Evolutionary conservation across 2,888 invertebrate genomes (phyloP), one percentile per base, ranked within the genome.

Genomic region (Drosophila prolongata): DNA sequence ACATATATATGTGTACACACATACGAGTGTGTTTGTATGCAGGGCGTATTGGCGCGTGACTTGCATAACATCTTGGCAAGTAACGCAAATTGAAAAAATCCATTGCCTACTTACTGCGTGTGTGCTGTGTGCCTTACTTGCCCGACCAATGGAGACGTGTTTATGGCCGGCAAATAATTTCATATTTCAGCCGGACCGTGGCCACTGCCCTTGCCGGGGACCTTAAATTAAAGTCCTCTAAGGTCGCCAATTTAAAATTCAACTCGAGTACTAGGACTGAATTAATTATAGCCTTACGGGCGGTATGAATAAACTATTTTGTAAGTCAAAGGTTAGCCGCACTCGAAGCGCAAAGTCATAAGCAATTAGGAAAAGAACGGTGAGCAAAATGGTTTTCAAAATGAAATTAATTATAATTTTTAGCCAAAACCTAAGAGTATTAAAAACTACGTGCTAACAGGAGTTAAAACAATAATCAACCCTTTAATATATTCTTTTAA

Each of bases 51-150:
- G 76, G 69, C 64, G 72, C 83, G 83, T 83, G 83, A 87, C 83
- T 81, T 78, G 87, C 84, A 79, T 84, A 71, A 73, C 76, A 73
- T 84, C 66, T 67, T 70, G 74, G 37, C 46, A 37, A 69, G 75
- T 58, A 74, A 75, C 60, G 81, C 67, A 84, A 83, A 83, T 83
- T 83, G 83, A 83, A 87, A 83, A 84, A 86, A 87, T 75, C 68
- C 76, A 74, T 77, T 79, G 80, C 81, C 81, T 70, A 80, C 79
- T 80, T 83, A 71, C 75, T 50, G 65, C 57, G 68, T 46, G 59
- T 42, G 58, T 66, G 44, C 24, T 24, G 24, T 42, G 58, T 30
- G 40, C 60, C 57, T 8, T 30, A 30, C 55, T 64, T 58, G 58
- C 64, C 42, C 49, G 58, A 68, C 50, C 68, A 53, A 53, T 19